phyloP scores from a whole-genome alignment of 1,140 invertebrate species.

The Octopus sinensis region DNA sequence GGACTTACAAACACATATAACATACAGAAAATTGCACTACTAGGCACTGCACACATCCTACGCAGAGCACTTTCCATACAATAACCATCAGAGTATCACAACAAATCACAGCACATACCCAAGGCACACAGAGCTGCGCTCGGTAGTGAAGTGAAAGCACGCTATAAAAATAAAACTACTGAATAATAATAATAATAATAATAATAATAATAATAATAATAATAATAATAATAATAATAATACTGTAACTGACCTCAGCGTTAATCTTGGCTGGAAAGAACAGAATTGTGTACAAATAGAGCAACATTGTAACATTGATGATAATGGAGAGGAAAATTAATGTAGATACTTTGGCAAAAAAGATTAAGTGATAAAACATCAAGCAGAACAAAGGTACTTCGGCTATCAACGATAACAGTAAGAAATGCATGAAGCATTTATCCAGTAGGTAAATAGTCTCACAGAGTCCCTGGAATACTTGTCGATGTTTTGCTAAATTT shows the following conservation, averaged over 20 bases:
- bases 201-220: too few relatives aligned
- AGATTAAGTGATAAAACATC: neutral
- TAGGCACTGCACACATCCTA: too few relatives aligned
- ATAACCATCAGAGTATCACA: too few relatives aligned
- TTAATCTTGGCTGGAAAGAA: neutral
- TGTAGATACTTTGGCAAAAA: neutral
- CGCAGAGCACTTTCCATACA: too few relatives aligned
- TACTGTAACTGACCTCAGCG: neutral
- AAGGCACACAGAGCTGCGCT: too few relatives aligned
- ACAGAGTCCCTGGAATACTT: neutral
- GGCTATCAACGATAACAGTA: neutral
- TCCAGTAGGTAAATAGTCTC: neutral
- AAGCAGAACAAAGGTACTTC: neutral
- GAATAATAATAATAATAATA: too few relatives aligned
- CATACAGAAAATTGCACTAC: too few relatives aligned
- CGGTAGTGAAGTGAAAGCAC: too few relatives aligned
- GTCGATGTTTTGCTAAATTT: neutral
- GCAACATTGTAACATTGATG: neutral
- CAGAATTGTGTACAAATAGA: neutral
- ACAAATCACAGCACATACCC: too few relatives aligned
- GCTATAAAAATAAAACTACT: too few relatives aligned
- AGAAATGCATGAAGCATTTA: neutral
- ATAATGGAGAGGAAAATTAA: neutral
- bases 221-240: too few relatives aligned
- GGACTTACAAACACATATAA: too few relatives aligned